Conservation (phyloP, 2,888 invertebrate genomes). For the Atrina japonica region DNA sequence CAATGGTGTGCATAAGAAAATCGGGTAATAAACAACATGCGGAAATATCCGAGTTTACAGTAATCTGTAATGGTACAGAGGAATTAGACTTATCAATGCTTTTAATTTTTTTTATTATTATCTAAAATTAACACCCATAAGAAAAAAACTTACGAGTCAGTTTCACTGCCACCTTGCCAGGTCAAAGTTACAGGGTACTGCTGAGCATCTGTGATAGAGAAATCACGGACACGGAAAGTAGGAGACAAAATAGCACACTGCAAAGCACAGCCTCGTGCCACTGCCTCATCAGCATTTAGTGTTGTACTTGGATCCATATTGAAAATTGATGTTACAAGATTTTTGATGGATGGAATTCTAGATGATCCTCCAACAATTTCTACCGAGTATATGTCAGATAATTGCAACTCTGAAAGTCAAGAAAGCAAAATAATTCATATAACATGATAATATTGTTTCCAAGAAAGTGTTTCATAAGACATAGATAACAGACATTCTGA, state of each 20-base stretch:
- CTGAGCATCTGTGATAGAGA: conserved; percentile 95
- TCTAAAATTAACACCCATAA: background rate
- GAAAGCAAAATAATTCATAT: too few species aligned
- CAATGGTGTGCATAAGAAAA: too few species aligned
- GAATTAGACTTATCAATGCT: too few species aligned
- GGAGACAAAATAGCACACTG: conserved; percentile 98
- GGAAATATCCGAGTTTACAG: too few species aligned
- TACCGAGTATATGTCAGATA: conserved; percentile 95
- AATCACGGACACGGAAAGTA: conserved; percentile 97
- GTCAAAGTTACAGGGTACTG: conserved; percentile 87
- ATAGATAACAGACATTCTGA: too few species aligned
- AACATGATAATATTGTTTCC: too few species aligned
- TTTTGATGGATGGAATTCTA: conserved; percentile 95
- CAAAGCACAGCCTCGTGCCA: conserved; percentile 96
- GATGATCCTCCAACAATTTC: conserved; percentile 98
- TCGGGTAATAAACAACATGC: too few species aligned
- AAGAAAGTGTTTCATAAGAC: too few species aligned
- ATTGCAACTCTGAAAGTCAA: conserved; percentile 81
- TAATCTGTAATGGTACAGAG: too few species aligned
- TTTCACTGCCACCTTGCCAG: conserved; percentile 82
- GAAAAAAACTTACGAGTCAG: conserved; percentile 76
- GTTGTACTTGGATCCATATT: conserved; percentile 95
- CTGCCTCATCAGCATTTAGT: conserved; percentile 96
- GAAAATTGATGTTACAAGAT: conserved; percentile 91
- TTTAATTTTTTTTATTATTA: too few species aligned